A percentile compares a stretch with the other conserved stretches of the same genome.
Evolutionary conservation across 1,140 invertebrate species (phyloP).

Genomic region (Drosophila lacertosa): DNA sequence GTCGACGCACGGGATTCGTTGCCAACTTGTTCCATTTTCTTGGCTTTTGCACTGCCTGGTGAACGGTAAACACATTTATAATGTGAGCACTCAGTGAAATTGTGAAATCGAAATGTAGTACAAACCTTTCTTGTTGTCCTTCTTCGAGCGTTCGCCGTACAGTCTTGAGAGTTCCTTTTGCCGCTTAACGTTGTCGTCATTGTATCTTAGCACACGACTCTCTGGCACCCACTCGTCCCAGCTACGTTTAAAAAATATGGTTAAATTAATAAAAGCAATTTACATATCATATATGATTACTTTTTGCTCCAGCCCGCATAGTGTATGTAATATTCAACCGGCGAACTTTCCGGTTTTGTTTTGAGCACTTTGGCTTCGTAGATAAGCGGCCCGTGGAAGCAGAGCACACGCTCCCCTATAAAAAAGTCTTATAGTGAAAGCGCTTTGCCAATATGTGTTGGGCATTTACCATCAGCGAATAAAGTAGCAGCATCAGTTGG

Average conservation of each 20-base stretch:
- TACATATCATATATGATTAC: conserved; percentile 84
- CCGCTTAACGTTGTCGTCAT: conserved; percentile 94
- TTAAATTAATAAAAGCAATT: neutral
- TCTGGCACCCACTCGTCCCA: conserved; percentile 99
- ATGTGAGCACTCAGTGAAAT: neutral
- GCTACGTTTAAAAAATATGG: conserved; percentile 85
- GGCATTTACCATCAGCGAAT: conserved; percentile 87
- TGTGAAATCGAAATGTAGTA: neutral
- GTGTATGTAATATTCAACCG: conserved; percentile 96
- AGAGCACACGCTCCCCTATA: conserved; percentile 96
- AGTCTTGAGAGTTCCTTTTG: conserved; percentile 91
- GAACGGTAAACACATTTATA: neutral
- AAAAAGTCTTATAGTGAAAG: conserved; percentile 11
- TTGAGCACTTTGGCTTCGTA: conserved; percentile 98
- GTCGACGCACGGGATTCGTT: conserved; percentile 88
- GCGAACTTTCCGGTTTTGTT: conserved; percentile 91
- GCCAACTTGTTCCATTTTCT: conserved; percentile 72
- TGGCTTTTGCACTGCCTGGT: conserved; percentile 67
- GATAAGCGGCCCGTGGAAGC: conserved; percentile 96
- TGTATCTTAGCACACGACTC: conserved; percentile 95
- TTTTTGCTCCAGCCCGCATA: conserved; percentile 99
- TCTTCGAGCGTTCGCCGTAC: conserved; percentile 90
- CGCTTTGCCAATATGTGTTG: neutral
- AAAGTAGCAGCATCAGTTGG: conserved; percentile 74
- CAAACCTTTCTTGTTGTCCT: conserved; percentile 87